Conservation (phyloP, 2,113 vertebrate genomes). For the Pteruthius melanotis region DNA sequence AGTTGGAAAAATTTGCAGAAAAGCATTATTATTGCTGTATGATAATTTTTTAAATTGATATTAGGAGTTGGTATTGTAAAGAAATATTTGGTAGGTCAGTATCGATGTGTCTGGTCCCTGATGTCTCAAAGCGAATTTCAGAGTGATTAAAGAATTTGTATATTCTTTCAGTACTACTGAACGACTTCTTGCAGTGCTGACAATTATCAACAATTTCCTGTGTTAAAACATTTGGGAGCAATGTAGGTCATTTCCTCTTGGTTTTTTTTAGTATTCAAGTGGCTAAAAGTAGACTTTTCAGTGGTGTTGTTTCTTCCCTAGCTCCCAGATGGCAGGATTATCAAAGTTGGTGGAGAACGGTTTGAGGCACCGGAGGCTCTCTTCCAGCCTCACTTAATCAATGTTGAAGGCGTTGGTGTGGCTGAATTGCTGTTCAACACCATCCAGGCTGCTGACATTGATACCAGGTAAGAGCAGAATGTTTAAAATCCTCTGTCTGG, state of each 20-base stretch:
- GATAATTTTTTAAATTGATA: not conserved
- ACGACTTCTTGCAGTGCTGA: not conserved
- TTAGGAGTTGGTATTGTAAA: not conserved
- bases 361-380: conserved; percentile 97
- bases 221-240: not conserved
- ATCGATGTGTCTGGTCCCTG: not conserved
- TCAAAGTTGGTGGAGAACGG: conserved; percentile 97
- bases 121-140: not conserved
- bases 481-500: not conserved
- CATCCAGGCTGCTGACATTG: conserved; percentile 97
- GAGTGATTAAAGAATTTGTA: not conserved
- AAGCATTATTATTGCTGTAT: not conserved
- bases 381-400: conserved; percentile 99
- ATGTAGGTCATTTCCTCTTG: not conserved
- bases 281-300: not conserved
- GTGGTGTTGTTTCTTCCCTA: conserved; percentile 52
- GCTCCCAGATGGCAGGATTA: conserved; percentile 97
- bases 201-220: conserved; percentile 1
- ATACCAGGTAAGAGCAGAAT: conserved; percentile 84
- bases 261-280: not conserved
- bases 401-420: conserved; percentile 96
- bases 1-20: not conserved
- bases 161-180: not conserved
- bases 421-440: conserved; percentile 98
- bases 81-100: not conserved